Evolutionary conservation across 2,113 vertebrate species (phyloP), one percentile per base, ranked within the genome.

Genomic region (Osmerus eperlanus): DNA sequence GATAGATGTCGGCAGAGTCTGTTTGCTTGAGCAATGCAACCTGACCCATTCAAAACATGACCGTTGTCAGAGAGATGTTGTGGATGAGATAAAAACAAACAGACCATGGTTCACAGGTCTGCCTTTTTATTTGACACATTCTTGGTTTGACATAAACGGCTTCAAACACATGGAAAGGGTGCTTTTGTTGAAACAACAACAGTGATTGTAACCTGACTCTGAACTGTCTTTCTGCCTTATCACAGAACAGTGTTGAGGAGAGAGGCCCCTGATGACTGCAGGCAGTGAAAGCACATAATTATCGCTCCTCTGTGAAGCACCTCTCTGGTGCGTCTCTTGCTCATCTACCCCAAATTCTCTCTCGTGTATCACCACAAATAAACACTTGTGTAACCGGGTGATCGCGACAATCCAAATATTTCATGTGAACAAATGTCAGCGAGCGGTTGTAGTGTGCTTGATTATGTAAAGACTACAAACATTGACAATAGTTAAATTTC

Each of bases 161-260:
- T 67, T 65, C 76, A 59, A 58, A 41, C 25, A 66, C 52, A 69
- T 18, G 55, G 21, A 62, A 62, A 58, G 51, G 67, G 61, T 16
- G 52, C 69, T 25, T 51, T 69, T 52, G 21, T 29, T 3, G 14
- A 3, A 67, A 70, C 61, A 62, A 71, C 21, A 76, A 71, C 67
- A 72, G 68, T 73, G 73, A 69, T 76, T 74, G 56, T 66, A 80
- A 79, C 78, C 78, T 64, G 52, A 9, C 66, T 70, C 65, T 53
- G 71, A 63, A 64, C 74, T 18, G 64, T 71, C 65, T 71, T 73
- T 70, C 12, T 61, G 32, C 53, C 66, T 77, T 32, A 32, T 32
- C 52, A 74, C 65, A 67, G 58, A 54, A 55, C 64, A 36, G 28
- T 15, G n/a, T 69, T 63, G 28, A 63, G 61, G 6, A 36, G 25